Conservation (phyloP, 2,113 vertebrate genomes). For the Sigmodon hispidus region DNA sequence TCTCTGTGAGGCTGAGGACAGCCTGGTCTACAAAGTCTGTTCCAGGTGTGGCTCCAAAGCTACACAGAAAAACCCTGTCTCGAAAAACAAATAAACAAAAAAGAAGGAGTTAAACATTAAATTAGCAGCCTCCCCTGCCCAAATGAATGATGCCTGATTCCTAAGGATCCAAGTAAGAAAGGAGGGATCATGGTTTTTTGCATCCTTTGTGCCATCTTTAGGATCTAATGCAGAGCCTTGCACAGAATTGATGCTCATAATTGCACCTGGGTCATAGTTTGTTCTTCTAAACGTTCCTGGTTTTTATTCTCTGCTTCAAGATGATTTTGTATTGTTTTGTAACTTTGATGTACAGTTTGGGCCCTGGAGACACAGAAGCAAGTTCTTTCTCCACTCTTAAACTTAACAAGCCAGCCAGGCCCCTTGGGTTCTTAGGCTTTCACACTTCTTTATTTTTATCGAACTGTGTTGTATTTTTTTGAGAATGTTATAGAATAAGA, state of each 20-base stretch:
- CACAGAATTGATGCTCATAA: not conserved
- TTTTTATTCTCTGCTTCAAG: slow-evolving; percentile 21
- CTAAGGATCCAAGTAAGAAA: not conserved
- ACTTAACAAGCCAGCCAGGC: not conserved
- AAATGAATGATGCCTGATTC: not conserved
- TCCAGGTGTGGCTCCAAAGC: too few relatives aligned
- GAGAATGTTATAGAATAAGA: not conserved
- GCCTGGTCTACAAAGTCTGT: too few relatives aligned
- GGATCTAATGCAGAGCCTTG: not conserved
- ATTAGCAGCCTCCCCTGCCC: not conserved
- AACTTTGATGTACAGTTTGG: not conserved
- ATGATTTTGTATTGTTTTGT: slow-evolving; percentile 35
- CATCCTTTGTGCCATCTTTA: not conserved
- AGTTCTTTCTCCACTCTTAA: not conserved
- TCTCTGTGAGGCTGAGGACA: too few relatives aligned
- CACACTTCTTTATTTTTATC: not conserved
- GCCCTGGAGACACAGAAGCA: not conserved
- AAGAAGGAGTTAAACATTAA: not conserved
- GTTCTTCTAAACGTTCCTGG: slow-evolving; percentile 23
- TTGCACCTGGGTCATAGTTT: slow-evolving; percentile 1
- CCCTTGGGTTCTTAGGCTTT: not conserved
- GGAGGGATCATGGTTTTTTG: not conserved
- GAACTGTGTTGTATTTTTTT: not conserved
- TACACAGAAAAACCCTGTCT: too few relatives aligned
- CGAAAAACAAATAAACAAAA: too few relatives aligned